Conservation (phyloP, 2,113 vertebrate species). For the Scartelaos histophorus region DNA sequence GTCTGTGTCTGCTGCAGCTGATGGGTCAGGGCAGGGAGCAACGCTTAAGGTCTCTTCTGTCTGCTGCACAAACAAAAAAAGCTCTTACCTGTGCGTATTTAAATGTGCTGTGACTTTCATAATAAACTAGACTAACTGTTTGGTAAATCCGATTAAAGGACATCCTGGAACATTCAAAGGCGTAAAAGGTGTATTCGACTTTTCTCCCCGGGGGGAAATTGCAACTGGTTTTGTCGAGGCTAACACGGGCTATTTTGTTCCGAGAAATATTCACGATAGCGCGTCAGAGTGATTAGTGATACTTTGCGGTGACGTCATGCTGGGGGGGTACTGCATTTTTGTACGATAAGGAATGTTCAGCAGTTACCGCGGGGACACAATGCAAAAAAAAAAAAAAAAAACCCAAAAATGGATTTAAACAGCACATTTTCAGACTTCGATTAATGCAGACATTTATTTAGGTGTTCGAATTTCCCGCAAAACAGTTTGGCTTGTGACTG, state of each 20-base stretch:
- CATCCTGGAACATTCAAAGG: background rate
- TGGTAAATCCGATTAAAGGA: background rate
- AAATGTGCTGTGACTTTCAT: constrained; percentile 50
- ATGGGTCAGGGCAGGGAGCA: constrained; percentile 74
- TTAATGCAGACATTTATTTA: too few relatives aligned
- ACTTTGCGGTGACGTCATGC: too few relatives aligned
- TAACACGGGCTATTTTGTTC: background rate
- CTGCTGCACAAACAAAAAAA: constrained; percentile 15
- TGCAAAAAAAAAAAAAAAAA: too few relatives aligned
- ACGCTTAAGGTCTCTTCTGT: constrained; percentile 46
- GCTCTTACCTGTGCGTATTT: constrained; percentile 39
- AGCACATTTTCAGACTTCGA: too few relatives aligned
- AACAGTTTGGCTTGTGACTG: too few relatives aligned
- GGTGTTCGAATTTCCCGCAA: too few relatives aligned
- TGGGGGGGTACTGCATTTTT: too few relatives aligned
- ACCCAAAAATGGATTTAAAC: too few relatives aligned
- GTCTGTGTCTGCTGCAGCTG: constrained; percentile 73
- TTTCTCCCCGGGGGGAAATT: background rate
- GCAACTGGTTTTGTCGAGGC: background rate
- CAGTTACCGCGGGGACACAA: too few relatives aligned
- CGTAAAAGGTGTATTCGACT: background rate
- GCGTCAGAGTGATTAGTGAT: background rate
- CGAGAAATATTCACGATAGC: background rate
- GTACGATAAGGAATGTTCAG: too few relatives aligned
- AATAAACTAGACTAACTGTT: constrained; percentile 21